These are phyloP conservation scores for Amphiprion percula DNA, from an alignment of 2,113 vertebrate genomes.

Conservation along the genomic window DNA sequence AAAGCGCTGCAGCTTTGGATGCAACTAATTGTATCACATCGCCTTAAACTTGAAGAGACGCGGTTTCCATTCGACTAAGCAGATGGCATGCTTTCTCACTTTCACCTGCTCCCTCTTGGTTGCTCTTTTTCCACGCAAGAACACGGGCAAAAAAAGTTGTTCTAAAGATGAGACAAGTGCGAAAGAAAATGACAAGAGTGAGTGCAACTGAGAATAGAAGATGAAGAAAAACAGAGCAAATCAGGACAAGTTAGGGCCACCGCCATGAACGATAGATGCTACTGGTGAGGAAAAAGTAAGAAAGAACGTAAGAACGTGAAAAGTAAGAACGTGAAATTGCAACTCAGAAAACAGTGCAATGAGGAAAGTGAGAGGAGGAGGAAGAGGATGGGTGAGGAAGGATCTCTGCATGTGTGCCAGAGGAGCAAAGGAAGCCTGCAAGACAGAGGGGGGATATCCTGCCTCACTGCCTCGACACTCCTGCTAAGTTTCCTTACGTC, in stretches of 20 bases:
- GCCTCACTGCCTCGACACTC: conserved; percentile 50
- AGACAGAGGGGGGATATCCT: conserved; percentile 83
- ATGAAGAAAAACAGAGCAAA: not conserved
- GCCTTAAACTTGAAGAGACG: conserved; percentile 34
- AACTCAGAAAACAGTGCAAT: conserved; percentile 22
- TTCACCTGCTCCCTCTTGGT: conserved; percentile 42
- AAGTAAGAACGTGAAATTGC: conserved; percentile 1
- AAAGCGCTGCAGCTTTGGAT: conserved; percentile 10
- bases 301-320: conserved; percentile 9
- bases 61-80: conserved; percentile 24
- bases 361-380: conserved; percentile 59
- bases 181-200: conserved; percentile 20
- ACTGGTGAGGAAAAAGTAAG: not conserved
- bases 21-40: conserved; percentile 21
- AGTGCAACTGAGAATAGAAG: conserved; percentile 32
- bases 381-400: conserved; percentile 59
- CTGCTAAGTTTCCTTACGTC: conserved; percentile 56
- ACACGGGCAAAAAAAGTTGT: conserved; percentile 11
- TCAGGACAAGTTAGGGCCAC: not conserved
- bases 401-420: conserved; percentile 58
- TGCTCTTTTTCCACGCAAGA: not conserved
- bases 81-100: conserved; percentile 69
- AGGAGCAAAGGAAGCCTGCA: conserved; percentile 77
- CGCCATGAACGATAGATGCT: not conserved
- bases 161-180: conserved; percentile 31